Base-by-base conservation (phyloP, 2,797 vertebrate species). In the Tachyglossus aculeatus region DNA sequence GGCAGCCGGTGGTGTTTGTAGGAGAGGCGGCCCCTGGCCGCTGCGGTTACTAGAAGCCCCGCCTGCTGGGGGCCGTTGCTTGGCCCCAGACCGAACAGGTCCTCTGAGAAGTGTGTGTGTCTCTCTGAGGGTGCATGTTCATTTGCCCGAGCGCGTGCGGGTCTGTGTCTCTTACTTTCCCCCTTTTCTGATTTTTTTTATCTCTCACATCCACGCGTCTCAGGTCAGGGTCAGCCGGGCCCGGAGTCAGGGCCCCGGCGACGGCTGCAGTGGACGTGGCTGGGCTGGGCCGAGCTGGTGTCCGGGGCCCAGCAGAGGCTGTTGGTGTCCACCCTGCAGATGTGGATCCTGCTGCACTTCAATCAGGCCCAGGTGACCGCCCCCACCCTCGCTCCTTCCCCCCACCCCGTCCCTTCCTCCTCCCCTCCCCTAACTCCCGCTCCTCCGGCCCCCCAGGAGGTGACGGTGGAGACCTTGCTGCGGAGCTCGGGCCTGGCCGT, bases 321-420 rank as follows among this genome's bases (percentile, higher is more conserved):
- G 19, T 92, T 93, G 0, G 95, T 97, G 27, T 96, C 96, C 63
- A 96, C 95, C 0, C 88, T 97, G 67, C 96, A 97, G 92, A 96
- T 97, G 96, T 95, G 92, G 85, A 84, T 97, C 71, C 91, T 97
- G 82, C 93, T 97, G 76, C 80, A 93, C 56, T 96, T 99, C 84
- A 98, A 98, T 87, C 69, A 77, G 0, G 48, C 4, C 0, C 74
- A 83, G 81, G 83, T 87, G 27, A n/a, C 9, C 5, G 19, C 15
- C 14, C n/a, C n/a, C n/a, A n/a, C n/a, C 4, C 34, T 34, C 33
- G 33, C 10, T 34, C 9, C 4, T 12, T 5, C 32, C 54, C 48
- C 40, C 24, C 25, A 29, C 52, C 39, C 38, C 12, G 10, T 32
- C 4, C 12, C n/a, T 13, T 36, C 12, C 47, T 5, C 44, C 36